Evolutionary conservation across 2,113 vertebrate genomes (phyloP).

Genomic region (Spilogale gracilis): DNA sequence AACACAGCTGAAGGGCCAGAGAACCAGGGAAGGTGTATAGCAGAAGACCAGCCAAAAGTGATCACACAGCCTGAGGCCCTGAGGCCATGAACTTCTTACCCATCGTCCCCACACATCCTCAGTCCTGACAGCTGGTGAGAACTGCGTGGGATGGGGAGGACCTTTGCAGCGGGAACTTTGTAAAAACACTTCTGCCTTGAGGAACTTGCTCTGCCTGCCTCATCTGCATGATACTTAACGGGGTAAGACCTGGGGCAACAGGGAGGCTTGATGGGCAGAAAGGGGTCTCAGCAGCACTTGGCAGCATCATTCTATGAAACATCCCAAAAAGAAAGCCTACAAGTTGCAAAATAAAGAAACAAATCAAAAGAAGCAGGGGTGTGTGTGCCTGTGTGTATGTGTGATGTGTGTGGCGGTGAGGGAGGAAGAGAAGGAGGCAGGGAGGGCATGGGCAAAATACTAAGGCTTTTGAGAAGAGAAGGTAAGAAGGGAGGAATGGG

Average conservation of each 20-base stretch:
- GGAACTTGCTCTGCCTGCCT: not conserved
- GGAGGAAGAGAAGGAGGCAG: not conserved
- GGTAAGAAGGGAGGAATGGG: not conserved
- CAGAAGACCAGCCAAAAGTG: not conserved
- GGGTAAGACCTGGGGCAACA: fast-evolving
- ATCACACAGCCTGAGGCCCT: no score
- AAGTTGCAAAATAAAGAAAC: not conserved
- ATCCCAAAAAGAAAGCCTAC: no score
- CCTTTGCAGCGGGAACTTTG: not conserved
- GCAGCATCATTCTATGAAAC: not conserved
- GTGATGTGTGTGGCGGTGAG: not conserved
- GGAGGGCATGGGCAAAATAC: fast-evolving
- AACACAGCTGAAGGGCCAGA: not conserved
- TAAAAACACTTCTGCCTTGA: not conserved
- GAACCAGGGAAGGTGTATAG: no score
- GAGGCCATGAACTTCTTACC: fast-evolving
- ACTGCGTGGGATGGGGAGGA: not conserved
- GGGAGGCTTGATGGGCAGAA: not conserved
- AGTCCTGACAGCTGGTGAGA: no score
- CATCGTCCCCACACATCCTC: fast-evolving
- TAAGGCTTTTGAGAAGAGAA: not conserved
- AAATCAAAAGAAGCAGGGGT: not conserved
- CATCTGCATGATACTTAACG: not conserved
- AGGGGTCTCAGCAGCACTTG: no score
- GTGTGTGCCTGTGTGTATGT: no score